Base-by-base conservation (phyloP, 1,140 invertebrate species). In the Philotrypesis tridentata region DNA sequence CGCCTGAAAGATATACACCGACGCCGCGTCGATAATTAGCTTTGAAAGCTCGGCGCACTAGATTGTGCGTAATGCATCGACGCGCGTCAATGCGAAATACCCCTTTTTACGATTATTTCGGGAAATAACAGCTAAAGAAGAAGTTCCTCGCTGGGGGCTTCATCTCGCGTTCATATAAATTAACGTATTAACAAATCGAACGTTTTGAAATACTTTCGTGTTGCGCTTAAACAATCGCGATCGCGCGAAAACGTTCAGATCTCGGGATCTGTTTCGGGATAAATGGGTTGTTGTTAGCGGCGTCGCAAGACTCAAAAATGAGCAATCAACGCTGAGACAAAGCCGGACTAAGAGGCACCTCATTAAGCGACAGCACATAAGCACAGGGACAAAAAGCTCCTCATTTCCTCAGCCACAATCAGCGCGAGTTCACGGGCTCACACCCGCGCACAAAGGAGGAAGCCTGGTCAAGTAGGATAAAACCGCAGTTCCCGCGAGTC, bases 401-500 rank as follows among this genome's bases (percentile, higher is more conserved):
- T 55, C 48, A 17, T 9, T 37, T 37, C 33, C 33, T 61, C 61
- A 55, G 63, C 2, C 63, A 27, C 27, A 65, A 65, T 65, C 27
- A 65, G 11, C 63, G 63, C 63, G 63, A 65, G 63, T 29, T 65
- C 63, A 25, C 23, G 63, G 48, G 21, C 48, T 55, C 21, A 55
- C 48, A 55, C 48, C 48, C 48, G 21, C 4, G 48, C 48, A 55
- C 48, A 55, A 65, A 29, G 27, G 27, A 65, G 27, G 63, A 65
- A 65, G 27, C 63, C 11, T 74, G 80, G 80, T 75, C 82, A 48
- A 74, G 76, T 43, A 73, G 79, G 79, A 73, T 76, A 80, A 72
- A 61, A 68, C 80, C 68, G 23, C 31, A 37, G 33, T 9, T 55
- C 11, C 27, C 77, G n/a, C 73, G 63, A 11, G 27, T 14, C 78